Evolutionary conservation across 2,888 invertebrate species (phyloP).

Genomic region (Laspeyria flexula): DNA sequence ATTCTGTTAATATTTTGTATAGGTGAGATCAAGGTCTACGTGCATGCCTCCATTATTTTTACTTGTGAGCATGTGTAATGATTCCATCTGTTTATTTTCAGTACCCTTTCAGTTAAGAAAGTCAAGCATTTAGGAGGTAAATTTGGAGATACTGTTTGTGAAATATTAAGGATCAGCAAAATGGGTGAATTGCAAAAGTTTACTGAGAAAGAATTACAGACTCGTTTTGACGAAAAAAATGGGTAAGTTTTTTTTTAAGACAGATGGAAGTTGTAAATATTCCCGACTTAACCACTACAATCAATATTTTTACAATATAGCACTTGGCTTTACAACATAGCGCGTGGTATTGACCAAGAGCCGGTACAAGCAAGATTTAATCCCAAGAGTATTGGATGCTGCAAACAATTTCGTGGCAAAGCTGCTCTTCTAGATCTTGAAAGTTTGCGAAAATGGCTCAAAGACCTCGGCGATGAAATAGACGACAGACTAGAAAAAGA

Average conservation of each 20-base stretch:
- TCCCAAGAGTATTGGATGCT: conserved; percentile 97
- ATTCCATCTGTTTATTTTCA: conserved; percentile 32
- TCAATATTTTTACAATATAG: conserved; percentile 68
- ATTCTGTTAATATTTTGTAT: conserved; percentile 88
- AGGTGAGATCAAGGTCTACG: too few relatives aligned
- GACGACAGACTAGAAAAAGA: conserved; percentile 94
- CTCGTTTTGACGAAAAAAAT: conserved; percentile 93
- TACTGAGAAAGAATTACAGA: conserved; percentile 89
- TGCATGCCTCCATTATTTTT: too few relatives aligned
- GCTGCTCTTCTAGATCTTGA: conserved; percentile 89
- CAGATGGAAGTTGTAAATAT: neutral
- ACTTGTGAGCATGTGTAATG: too few relatives aligned
- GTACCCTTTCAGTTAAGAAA: conserved; percentile 91
- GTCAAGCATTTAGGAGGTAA: conserved; percentile 97
- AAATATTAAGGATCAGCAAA: conserved; percentile 89
- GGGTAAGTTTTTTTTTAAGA: conserved; percentile 87
- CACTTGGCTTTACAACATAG: conserved; percentile 94
- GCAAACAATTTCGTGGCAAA: conserved; percentile 96
- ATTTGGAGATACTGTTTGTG: conserved; percentile 93
- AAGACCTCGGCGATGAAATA: conserved; percentile 93
- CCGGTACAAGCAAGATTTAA: conserved; percentile 94
- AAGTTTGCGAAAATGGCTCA: conserved; percentile 92
- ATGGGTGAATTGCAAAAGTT: conserved; percentile 93
- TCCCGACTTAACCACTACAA: neutral
- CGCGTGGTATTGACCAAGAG: conserved; percentile 94